Conservation (phyloP, 2,888 invertebrate genomes). For the Hermaeophaga mercurialis region DNA sequence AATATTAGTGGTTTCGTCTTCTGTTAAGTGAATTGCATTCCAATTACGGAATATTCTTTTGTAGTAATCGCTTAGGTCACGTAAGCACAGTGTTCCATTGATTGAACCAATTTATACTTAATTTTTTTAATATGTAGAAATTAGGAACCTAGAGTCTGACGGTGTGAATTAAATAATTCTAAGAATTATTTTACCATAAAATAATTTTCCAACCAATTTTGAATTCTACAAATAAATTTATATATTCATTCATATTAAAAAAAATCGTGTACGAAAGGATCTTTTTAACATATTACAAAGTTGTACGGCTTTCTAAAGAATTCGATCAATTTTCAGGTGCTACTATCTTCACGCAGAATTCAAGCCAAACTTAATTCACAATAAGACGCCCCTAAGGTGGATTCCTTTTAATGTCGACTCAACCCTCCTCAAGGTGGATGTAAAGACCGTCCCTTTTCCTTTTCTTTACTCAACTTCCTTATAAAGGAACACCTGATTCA, state of each 20-base stretch:
- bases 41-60: conserved; percentile 40
- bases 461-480: background rate
- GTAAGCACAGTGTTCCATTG: conserved; percentile 20
- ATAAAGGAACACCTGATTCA: conserved; percentile 6
- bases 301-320: too few relatives aligned
- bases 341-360: background rate
- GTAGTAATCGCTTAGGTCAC: conserved; percentile 44
- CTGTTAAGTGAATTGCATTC: conserved; percentile 45
- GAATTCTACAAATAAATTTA: too few relatives aligned
- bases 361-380: conserved; percentile 5
- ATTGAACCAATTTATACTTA: too few relatives aligned
- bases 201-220: too few relatives aligned
- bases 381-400: conserved; percentile 15
- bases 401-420: conserved; percentile 12
- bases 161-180: too few relatives aligned
- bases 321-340: conserved; percentile 3
- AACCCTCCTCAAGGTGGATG: conserved; percentile 4
- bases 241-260: too few relatives aligned
- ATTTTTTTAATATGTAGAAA: too few relatives aligned
- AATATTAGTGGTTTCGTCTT: conserved; percentile 42
- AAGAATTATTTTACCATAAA: too few relatives aligned
- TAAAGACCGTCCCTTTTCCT: background rate
- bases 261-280: too few relatives aligned
- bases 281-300: too few relatives aligned
- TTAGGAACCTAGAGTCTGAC: too few relatives aligned